Percentiles rank a stretch among this genome's conserved stretches.
Evolutionary conservation across 2,888 invertebrate genomes (phyloP).

Genomic region (Dolichomitus sp.): DNA sequence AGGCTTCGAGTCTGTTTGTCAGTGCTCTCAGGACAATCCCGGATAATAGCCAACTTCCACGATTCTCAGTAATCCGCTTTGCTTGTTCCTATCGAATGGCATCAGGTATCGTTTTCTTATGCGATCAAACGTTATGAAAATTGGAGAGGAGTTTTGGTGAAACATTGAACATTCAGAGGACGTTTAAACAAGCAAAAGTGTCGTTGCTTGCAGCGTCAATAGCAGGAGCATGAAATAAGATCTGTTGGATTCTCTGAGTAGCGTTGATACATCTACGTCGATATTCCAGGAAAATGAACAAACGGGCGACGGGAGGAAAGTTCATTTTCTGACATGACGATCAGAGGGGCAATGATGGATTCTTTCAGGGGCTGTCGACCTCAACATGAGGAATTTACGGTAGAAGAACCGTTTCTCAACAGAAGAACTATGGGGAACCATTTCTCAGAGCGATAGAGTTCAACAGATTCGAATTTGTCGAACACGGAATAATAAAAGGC

Average conservation of each 20-base stretch:
- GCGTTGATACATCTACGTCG: constrained; percentile 17
- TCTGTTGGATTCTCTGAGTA: background rate
- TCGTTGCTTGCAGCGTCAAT: background rate
- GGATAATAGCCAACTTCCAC: background rate
- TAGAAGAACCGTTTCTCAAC: constrained; percentile 20
- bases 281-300: constrained; percentile 26
- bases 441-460: background rate
- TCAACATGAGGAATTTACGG: background rate
- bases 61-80: background rate
- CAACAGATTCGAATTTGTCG: constrained; percentile 2
- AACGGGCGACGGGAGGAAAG: background rate
- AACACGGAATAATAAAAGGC: background rate
- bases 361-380: background rate
- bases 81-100: background rate
- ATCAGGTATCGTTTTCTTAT: background rate
- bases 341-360: constrained; percentile 22
- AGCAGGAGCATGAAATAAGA: no score
- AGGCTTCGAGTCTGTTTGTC: background rate
- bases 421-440: constrained; percentile 9
- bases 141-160: background rate
- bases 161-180: background rate
- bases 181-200: background rate
- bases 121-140: constrained; percentile 21
- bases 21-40: background rate
- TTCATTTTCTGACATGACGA: constrained; percentile 8